Percentiles rank a stretch among this genome's conserved stretches.
Conservation (phyloP, 2,888 invertebrate genomes). For the Pantelozetes paolii region DNA sequence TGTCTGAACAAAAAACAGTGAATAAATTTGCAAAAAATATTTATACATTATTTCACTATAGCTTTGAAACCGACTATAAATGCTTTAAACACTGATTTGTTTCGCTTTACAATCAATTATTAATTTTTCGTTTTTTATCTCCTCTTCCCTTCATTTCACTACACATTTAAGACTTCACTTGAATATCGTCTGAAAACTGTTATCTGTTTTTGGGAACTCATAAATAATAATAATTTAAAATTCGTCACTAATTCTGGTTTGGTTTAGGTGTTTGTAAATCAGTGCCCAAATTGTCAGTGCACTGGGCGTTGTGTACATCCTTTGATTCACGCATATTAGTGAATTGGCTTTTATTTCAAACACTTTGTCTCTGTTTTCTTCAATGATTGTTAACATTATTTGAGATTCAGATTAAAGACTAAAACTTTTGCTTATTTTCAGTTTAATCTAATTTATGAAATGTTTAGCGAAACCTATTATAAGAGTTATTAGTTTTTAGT, state of each 20-base stretch:
- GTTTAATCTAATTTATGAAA: no score
- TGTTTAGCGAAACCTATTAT: no score
- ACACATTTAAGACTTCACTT: no score
- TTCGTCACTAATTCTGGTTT: conserved; percentile 27
- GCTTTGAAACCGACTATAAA: not conserved
- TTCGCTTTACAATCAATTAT: conserved; percentile 31
- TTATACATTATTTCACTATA: not conserved
- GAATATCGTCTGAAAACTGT: no score
- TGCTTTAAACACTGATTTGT: conserved; percentile 31
- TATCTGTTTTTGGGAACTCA: not conserved
- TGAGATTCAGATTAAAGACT: no score
- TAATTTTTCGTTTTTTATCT: not conserved
- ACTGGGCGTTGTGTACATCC: conserved; percentile 28
- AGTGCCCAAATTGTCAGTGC: not conserved
- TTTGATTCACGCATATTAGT: conserved; percentile 19
- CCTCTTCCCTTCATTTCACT: no score
- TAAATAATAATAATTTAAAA: conserved; percentile 33
- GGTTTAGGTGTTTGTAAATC: conserved; percentile 12
- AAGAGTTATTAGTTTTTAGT: no score
- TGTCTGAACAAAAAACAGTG: not conserved
- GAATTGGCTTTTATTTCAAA: no score
- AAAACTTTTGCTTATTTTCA: no score
- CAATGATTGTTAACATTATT: no score
- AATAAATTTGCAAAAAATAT: not conserved
- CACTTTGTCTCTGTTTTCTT: no score